Evolutionary conservation across 2,888 invertebrate genomes (phyloP).

Genomic region (Limnephilus rhombicus): DNA sequence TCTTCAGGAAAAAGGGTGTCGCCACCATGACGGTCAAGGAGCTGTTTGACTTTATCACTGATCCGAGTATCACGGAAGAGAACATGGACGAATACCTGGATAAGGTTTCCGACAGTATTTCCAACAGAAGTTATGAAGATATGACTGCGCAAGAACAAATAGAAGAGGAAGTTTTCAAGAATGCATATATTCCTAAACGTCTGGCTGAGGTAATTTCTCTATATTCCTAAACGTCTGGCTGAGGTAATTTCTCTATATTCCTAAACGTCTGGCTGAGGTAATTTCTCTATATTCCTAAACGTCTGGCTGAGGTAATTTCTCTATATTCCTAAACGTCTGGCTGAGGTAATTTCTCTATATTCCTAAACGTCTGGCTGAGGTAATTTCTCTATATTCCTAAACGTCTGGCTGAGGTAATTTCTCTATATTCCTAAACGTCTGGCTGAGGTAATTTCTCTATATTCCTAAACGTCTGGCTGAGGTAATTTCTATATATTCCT

Average conservation of each 20-base stretch:
- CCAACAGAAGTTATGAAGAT: slow-evolving; percentile 80
- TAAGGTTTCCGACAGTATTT: slow-evolving; percentile 83
- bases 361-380: slow-evolving; percentile 94
- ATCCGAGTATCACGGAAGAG: slow-evolving; percentile 87
- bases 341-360: slow-evolving; percentile 98
- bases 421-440: slow-evolving; percentile 96
- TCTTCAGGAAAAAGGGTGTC: slow-evolving; percentile 92
- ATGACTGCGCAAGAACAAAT: slow-evolving; percentile 86
- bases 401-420: slow-evolving; percentile 93
- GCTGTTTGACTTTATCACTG: slow-evolving; percentile 97
- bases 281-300: slow-evolving; percentile 97
- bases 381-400: slow-evolving; percentile 99
- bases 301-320: slow-evolving; percentile 95
- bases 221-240: slow-evolving; percentile 93
- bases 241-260: slow-evolving; percentile 99
- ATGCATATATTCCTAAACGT: slow-evolving; percentile 94
- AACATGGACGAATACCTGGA: slow-evolving; percentile 91
- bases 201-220: slow-evolving; percentile 86
- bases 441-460: slow-evolving; percentile 95
- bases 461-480: slow-evolving; percentile 96
- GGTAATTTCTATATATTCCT: slow-evolving; percentile 97
- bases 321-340: slow-evolving; percentile 95
- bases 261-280: slow-evolving; percentile 94
- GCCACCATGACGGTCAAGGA: slow-evolving; percentile 94
- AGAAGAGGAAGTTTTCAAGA: slow-evolving; percentile 95